These are phyloP conservation scores for Indicator maculatus DNA, from an alignment of 2,113 vertebrate genomes.

Conservation along the genomic window DNA sequence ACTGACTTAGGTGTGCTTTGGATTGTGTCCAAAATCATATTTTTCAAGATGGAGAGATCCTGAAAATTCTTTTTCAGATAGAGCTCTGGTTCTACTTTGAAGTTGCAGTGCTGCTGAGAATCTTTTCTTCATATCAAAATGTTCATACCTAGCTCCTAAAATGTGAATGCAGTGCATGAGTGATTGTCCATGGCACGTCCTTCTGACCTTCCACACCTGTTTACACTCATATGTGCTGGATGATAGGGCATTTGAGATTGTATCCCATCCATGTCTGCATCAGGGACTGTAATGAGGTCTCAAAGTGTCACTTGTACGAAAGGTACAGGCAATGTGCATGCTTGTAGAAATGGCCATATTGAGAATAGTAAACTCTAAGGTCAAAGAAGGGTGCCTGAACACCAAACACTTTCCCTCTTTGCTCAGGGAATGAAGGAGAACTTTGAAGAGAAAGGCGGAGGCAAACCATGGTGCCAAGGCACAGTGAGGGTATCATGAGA, in stretches of 20 bases:
- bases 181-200: not conserved
- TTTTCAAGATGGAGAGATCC: not conserved
- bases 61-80: not conserved
- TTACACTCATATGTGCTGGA: not conserved
- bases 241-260: not conserved
- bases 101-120: not conserved
- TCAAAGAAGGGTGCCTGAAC: not conserved
- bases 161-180: no score
- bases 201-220: not conserved
- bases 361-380: not conserved
- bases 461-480: accelerated
- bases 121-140: not conserved
- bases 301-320: not conserved
- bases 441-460: not conserved
- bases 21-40: not conserved
- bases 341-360: accelerated
- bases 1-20: not conserved
- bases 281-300: not conserved
- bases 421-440: not conserved
- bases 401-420: not conserved
- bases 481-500: not conserved
- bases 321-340: not conserved
- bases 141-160: not conserved
- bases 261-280: not conserved
- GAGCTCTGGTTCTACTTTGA: not conserved